Percentiles rank a stretch among this genome's conserved stretches.
Conservation (phyloP, 1,140 invertebrate genomes). For the Drosophila lowei region DNA sequence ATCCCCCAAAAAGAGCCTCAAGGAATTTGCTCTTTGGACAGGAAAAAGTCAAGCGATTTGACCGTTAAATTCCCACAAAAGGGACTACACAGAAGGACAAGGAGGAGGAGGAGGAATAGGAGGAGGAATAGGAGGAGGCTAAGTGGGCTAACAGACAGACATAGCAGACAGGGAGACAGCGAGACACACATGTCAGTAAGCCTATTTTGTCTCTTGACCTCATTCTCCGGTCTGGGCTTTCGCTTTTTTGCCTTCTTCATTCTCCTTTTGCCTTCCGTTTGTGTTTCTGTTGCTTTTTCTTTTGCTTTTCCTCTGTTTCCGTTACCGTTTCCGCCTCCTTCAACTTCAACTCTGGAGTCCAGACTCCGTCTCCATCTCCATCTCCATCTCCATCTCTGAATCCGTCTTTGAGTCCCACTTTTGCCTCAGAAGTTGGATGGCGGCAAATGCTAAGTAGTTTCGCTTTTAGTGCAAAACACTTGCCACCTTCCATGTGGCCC, state of each 20-base stretch:
- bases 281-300: constrained; percentile 16
- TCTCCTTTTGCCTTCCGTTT: background rate
- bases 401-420: constrained; percentile 27
- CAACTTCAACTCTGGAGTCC: background rate
- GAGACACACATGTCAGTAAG: constrained; percentile 60
- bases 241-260: constrained; percentile 25
- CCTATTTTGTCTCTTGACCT: constrained; percentile 74
- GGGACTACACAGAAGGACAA: background rate
- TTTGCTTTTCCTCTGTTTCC: constrained; percentile 40
- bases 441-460: constrained; percentile 76
- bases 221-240: constrained; percentile 52
- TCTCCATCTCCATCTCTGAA: constrained; percentile 1
- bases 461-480: constrained; percentile 77
- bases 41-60: constrained; percentile 75
- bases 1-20: constrained; percentile 9
- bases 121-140: background rate
- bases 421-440: constrained; percentile 7
- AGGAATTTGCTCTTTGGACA: constrained; percentile 37
- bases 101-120: constrained; percentile 4
- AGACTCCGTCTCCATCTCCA: background rate
- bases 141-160: constrained; percentile 17
- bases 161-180: constrained; percentile 12
- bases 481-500: constrained; percentile 9
- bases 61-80: constrained; percentile 63
- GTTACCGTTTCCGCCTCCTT: constrained; percentile 40